Evolutionary conservation across 1,140 invertebrate genomes (phyloP), one percentile per base, ranked within the genome.

Genomic region (Lucilia sericata): DNA sequence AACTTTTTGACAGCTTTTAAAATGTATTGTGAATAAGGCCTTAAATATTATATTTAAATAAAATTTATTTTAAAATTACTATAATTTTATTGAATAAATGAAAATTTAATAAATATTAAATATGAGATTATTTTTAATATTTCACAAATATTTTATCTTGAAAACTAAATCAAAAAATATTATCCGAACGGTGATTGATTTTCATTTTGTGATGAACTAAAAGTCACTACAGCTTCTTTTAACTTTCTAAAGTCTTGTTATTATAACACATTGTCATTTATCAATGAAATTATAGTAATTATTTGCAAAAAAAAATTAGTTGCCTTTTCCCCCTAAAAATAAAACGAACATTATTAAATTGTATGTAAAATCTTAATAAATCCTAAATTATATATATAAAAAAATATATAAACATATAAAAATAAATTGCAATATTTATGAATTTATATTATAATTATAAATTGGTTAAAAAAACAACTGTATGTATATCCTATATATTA

Each of bases 361-460:
- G 25, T 30, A 55, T 55, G 17, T 19, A 25, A 70, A 70, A 70
- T 70, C 65, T 25, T n/a, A 55, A 82, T 8, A 10, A n/a, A 51
- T 55, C 75, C 4, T 17, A 25, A 30, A 55, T 76, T 60, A 60
- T 65, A n/a, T 19, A 78, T 51, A 55, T 51, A 76, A n/a, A 30
- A 78, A 70, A 60, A 55, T 19, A 7, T 65, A 30, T 82, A 70
- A n/a, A 30, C 30, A 82, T 42, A 42, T 17, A 82, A 21, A 80
- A 84, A 25, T 60, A 19, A 21, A 70, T 65, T 70, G 82, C 65
- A 70, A 70, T 82, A 82, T 82, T 65, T 82, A 65, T 82, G 65
- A 82, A 82, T 80, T 70, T 74, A 70, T 82, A 70, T 70, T 82
- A 42, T 42, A 42, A 36, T 42, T 36, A 36, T 70, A 70, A 65